Evolutionary conservation across 2,888 invertebrate species (phyloP).

Genomic region (Megalurothrips usitatus): DNA sequence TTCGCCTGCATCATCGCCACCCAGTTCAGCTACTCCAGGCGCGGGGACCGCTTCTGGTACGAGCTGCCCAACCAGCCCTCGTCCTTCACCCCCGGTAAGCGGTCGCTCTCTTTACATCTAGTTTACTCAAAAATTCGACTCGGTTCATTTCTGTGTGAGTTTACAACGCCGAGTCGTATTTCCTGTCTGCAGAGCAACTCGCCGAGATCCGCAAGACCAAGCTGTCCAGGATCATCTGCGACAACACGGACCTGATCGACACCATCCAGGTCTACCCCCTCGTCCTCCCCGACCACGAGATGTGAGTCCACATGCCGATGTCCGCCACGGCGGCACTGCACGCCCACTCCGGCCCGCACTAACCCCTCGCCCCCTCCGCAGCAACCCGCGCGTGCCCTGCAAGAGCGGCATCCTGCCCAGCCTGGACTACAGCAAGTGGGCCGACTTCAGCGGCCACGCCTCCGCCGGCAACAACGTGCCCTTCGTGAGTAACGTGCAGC

Average conservation of each 20-base stretch:
- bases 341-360: neutral
- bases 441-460: constrained; percentile 54
- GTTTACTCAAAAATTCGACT: too few relatives aligned
- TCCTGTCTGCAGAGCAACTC: constrained; percentile 62
- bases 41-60: constrained; percentile 93
- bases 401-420: constrained; percentile 80
- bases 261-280: constrained; percentile 87
- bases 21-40: constrained; percentile 82
- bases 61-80: constrained; percentile 88
- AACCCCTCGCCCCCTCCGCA: constrained; percentile 46
- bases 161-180: too few relatives aligned
- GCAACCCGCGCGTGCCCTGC: constrained; percentile 90
- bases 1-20: constrained; percentile 92
- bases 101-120: neutral
- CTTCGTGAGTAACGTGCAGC: constrained; percentile 21
- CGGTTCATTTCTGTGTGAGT: neutral
- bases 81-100: constrained; percentile 66
- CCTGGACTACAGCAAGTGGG: constrained; percentile 87
- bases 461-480: constrained; percentile 33
- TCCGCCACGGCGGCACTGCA: neutral
- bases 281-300: constrained; percentile 87
- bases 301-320: constrained; percentile 58
- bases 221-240: constrained; percentile 79
- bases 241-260: constrained; percentile 88
- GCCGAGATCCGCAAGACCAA: constrained; percentile 76